Evolutionary conservation across 2,888 invertebrate species (phyloP).

Genomic region (Drosophila quinaria): DNA sequence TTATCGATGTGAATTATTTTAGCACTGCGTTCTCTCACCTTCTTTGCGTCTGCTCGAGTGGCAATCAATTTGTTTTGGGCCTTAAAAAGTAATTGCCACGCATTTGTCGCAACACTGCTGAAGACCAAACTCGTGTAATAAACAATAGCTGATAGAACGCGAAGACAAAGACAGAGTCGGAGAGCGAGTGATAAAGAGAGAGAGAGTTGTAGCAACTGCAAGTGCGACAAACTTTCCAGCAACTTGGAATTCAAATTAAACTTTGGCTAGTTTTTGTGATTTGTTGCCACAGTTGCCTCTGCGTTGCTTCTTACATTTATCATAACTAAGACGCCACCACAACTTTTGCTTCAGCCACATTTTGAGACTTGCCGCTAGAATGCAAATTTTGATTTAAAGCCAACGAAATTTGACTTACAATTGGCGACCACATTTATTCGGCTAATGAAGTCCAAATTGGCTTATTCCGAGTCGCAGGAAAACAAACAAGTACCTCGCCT

Average conservation of each 20-base stretch:
- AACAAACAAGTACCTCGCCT: slow-evolving; percentile 9
- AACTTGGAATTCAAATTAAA: slow-evolving; percentile 78
- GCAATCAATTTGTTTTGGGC: slow-evolving; percentile 76
- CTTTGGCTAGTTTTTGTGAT: slow-evolving; percentile 64
- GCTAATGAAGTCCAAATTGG: slow-evolving; percentile 63
- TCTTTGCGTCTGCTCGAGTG: slow-evolving; percentile 29
- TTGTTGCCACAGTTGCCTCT: slow-evolving; percentile 52
- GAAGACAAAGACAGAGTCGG: not conserved
- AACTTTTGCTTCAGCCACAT: slow-evolving; percentile 31
- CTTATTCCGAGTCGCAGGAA: slow-evolving; percentile 11
- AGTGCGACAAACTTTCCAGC: slow-evolving; percentile 56
- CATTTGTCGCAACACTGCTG: slow-evolving; percentile 63
- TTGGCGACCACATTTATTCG: slow-evolving; percentile 23
- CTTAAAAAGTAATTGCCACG: slow-evolving; percentile 75
- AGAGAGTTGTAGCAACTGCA: slow-evolving; percentile 10
- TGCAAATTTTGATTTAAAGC: slow-evolving; percentile 30
- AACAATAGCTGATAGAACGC: slow-evolving; percentile 11
- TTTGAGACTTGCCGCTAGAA: slow-evolving; percentile 24
- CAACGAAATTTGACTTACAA: slow-evolving; percentile 18
- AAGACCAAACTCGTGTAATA: slow-evolving; percentile 20
- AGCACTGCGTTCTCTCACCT: slow-evolving; percentile 41
- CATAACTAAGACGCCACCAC: slow-evolving; percentile 49
- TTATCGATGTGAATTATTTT: slow-evolving; percentile 81
- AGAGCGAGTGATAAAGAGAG: not conserved
- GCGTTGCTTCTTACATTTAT: slow-evolving; percentile 61